A percentile compares a stretch with the other conserved stretches of the same genome.
Conservation (phyloP, 2,797 vertebrate genomes). For the Peromyscus nudipes region DNA sequence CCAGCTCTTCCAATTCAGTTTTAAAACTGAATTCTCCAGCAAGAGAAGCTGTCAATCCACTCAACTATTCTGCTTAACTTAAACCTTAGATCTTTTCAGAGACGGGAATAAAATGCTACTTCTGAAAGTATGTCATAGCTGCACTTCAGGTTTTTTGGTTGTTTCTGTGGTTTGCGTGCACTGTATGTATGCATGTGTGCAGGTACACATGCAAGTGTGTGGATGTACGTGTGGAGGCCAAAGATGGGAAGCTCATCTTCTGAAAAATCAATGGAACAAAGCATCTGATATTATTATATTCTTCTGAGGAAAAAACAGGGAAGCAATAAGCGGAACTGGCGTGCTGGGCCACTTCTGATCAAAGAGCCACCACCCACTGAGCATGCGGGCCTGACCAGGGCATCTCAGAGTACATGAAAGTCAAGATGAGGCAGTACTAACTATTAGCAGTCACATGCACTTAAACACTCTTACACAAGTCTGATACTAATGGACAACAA, state of each 20-base stretch:
- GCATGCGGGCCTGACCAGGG: neutral
- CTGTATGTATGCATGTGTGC: neutral
- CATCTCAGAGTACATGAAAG: neutral
- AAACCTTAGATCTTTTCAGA: neutral
- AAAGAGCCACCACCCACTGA: neutral
- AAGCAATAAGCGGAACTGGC: neutral
- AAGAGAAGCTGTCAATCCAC: neutral
- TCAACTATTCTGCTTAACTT: neutral
- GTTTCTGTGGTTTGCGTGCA: neutral
- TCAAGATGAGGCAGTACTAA: accelerated
- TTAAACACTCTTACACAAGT: neutral
- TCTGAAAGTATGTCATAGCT: neutral
- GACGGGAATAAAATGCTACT: neutral
- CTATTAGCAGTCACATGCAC: neutral
- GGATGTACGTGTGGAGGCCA: neutral
- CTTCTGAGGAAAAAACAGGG: constrained; percentile 11
- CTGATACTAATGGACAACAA: neutral
- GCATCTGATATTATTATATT: neutral
- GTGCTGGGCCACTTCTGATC: neutral
- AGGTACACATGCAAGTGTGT: neutral
- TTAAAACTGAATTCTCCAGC: constrained; percentile 33
- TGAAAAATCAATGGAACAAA: constrained; percentile 19
- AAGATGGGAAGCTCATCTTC: neutral
- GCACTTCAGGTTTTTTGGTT: neutral
- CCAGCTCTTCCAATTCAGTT: neutral